Conservation (phyloP, 2,113 vertebrate species). For the Dasyprocta punctata region DNA sequence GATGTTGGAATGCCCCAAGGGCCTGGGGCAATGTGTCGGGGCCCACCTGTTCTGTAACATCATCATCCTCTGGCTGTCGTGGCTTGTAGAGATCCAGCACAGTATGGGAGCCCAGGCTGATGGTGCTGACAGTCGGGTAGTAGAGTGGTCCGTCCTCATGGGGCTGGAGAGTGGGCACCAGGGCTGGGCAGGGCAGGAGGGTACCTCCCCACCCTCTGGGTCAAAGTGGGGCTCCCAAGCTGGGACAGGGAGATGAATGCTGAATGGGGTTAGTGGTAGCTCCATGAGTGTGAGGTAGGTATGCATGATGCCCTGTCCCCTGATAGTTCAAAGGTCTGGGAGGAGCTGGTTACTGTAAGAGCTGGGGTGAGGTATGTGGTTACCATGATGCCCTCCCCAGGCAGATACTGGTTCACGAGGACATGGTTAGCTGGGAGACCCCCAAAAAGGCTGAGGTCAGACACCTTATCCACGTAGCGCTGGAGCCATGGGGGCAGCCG, state of each 20-base stretch:
- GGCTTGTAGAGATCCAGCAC: slow-evolving; percentile 92
- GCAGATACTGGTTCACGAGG: slow-evolving; percentile 93
- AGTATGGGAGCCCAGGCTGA: slow-evolving; percentile 93
- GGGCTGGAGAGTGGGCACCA: slow-evolving; percentile 84
- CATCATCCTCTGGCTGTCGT: slow-evolving; percentile 65
- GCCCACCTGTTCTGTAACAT: slow-evolving; percentile 74
- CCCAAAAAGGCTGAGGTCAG: slow-evolving; percentile 88
- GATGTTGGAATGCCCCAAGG: fast-evolving
- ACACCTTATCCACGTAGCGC: slow-evolving; percentile 89
- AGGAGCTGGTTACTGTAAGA: neutral
- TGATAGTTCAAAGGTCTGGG: neutral
- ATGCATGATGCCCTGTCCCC: neutral
- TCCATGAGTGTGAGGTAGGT: neutral
- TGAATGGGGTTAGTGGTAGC: neutral
- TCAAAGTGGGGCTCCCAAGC: neutral
- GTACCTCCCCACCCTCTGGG: neutral
- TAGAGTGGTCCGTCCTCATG: slow-evolving; percentile 94
- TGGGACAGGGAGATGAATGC: neutral
- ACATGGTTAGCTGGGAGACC: slow-evolving; percentile 92
- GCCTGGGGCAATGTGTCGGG: neutral
- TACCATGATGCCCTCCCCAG: slow-evolving; percentile 94
- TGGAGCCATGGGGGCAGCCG: slow-evolving; percentile 92
- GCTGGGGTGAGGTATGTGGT: neutral
- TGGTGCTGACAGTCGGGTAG: slow-evolving; percentile 93
- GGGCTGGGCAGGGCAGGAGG: slow-evolving; percentile 10